A percentile compares a stretch with the other conserved stretches of the same genome.
Evolutionary conservation across 2,113 vertebrate genomes (phyloP).

Genomic region (Furnarius figulus): DNA sequence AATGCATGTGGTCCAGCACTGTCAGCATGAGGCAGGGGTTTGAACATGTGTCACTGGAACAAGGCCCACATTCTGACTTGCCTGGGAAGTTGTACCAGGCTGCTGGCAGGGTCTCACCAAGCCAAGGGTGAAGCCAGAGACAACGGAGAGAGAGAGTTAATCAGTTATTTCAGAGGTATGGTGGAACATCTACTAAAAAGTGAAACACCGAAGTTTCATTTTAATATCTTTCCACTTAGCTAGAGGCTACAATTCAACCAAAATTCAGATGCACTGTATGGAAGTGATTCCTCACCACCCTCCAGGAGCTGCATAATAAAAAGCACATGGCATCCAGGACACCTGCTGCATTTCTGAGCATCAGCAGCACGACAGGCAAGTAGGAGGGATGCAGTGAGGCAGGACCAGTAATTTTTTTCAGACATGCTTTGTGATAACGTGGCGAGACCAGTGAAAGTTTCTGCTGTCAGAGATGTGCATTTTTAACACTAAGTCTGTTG

Average conservation of each 20-base stretch:
- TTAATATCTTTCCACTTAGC: slow-evolving; percentile 54
- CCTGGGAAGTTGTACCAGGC: not conserved
- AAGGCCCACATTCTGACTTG: accelerated
- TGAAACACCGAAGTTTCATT: slow-evolving; percentile 28
- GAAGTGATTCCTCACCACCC: not conserved
- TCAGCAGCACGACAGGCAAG: not conserved
- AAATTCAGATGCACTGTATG: slow-evolving; percentile 40
- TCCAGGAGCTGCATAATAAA: not conserved
- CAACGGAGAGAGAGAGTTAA: not conserved
- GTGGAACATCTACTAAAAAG: not conserved
- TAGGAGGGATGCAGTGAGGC: not conserved
- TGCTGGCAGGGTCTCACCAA: not conserved
- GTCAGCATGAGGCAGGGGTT: not conserved
- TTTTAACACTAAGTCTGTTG: not conserved
- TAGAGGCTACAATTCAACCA: slow-evolving; percentile 46
- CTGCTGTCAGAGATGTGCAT: not conserved
- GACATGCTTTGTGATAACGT: not conserved
- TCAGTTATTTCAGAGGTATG: slow-evolving; percentile 24
- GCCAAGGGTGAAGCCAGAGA: not conserved
- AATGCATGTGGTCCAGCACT: accelerated
- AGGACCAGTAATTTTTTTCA: not conserved
- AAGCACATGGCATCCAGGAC: not conserved
- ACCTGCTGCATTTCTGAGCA: not conserved
- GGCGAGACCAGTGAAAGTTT: not conserved
- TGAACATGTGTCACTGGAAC: not conserved